Evolutionary conservation across 2,113 vertebrate genomes (phyloP).

Genomic region (Menidia beryllina): DNA sequence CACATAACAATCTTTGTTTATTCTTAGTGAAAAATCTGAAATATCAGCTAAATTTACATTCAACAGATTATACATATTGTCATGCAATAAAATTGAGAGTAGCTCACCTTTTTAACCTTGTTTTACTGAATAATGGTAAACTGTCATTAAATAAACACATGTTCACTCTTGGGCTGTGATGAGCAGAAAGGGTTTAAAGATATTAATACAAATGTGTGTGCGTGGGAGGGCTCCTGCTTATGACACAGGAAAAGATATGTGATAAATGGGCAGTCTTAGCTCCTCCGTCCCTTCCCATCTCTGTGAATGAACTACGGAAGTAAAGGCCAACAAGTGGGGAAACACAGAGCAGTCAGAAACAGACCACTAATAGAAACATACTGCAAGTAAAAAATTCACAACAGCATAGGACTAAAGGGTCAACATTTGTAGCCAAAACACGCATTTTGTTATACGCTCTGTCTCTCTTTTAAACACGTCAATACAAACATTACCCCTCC

Average conservation of each 20-base stretch:
- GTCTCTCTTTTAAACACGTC: background rate
- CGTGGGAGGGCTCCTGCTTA: constrained; percentile 9
- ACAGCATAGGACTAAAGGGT: background rate
- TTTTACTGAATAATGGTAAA: background rate
- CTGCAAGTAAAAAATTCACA: constrained; percentile 6
- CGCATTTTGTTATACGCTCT: constrained; percentile 5
- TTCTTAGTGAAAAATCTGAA: background rate
- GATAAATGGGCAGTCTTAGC: constrained; percentile 17
- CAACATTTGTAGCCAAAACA: background rate
- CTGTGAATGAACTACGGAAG: background rate
- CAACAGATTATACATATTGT: background rate
- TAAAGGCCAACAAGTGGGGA: constrained; percentile 16
- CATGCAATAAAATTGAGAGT: background rate
- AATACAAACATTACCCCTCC: constrained; percentile 16
- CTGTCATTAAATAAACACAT: background rate
- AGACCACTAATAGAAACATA: background rate
- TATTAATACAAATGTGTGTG: background rate
- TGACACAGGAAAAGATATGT: constrained; percentile 17
- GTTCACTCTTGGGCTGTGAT: constrained; percentile 13
- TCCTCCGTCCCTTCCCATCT: constrained; percentile 27
- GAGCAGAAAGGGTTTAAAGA: background rate
- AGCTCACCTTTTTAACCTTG: background rate
- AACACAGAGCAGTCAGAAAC: constrained; percentile 16
- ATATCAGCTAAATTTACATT: background rate
- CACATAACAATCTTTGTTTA: background rate